Conservation (phyloP, 1,140 invertebrate species). For the Venustaconcha ellipsiformis region DNA sequence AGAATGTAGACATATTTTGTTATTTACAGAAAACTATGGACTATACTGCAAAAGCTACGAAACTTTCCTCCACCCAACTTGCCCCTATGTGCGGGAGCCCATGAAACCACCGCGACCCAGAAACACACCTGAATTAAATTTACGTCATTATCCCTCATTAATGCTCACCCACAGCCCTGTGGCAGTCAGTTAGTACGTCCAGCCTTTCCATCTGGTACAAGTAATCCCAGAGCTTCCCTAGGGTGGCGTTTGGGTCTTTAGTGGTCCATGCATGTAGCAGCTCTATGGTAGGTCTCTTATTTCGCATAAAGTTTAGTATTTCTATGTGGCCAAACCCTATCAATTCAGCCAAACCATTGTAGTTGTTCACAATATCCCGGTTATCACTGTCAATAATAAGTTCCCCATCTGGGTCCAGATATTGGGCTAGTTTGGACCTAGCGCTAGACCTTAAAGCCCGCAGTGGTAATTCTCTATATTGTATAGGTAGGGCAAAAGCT, state of each 20-base stretch:
- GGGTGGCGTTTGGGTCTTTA: constrained; percentile 28
- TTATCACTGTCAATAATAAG: constrained; percentile 21
- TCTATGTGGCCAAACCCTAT: constrained; percentile 57
- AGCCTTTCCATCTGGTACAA: constrained; percentile 55
- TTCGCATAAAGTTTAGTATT: constrained; percentile 53
- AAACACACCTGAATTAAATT: too few species aligned
- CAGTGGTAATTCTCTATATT: constrained; percentile 31
- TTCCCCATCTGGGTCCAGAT: constrained; percentile 41
- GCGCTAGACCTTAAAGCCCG: constrained; percentile 38
- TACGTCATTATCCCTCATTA: too few species aligned
- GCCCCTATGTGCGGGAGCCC: too few species aligned
- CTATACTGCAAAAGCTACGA: too few species aligned
- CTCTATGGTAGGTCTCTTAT: constrained; percentile 53
- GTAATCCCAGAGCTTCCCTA: constrained; percentile 58
- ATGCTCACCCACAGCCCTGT: constrained; percentile 44
- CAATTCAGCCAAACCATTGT: constrained; percentile 64
- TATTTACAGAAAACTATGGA: too few species aligned
- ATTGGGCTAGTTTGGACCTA: constrained; percentile 38
- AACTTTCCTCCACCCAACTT: too few species aligned
- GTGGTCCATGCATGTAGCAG: constrained; percentile 55
- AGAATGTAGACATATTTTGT: too few species aligned
- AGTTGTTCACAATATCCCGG: constrained; percentile 53
- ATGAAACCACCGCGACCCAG: too few species aligned
- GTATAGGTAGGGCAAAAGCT: constrained; percentile 5
- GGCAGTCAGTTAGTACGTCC: constrained; percentile 63